Evolutionary conservation across 2,797 vertebrate species (phyloP).

Genomic region (Falco cherrug): DNA sequence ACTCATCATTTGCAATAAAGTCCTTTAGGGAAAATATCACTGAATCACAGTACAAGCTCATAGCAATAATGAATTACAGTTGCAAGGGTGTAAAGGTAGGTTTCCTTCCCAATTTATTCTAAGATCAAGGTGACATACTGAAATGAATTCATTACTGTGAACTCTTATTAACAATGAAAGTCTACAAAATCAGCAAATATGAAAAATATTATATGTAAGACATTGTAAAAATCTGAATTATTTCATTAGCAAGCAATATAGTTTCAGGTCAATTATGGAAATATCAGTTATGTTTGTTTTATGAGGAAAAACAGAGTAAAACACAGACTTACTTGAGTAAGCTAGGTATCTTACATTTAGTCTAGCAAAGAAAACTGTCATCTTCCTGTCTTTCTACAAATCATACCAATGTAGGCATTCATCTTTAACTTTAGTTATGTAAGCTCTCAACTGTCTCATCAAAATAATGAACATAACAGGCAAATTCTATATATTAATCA

Average conservation of each 20-base stretch:
- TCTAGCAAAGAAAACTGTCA: background rate
- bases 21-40: background rate
- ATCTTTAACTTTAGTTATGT: background rate
- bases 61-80: background rate
- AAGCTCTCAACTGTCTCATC: background rate
- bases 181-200: background rate
- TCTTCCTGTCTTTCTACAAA: background rate
- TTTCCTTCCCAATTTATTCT: background rate
- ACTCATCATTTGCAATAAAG: background rate
- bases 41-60: background rate
- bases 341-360: background rate
- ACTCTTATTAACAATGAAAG: background rate
- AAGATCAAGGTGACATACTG: background rate
- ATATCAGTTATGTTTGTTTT: background rate
- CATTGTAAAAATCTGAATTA: background rate
- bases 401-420: background rate
- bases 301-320: background rate
- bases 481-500: background rate
- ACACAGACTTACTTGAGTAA: background rate
- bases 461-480: background rate
- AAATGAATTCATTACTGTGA: background rate
- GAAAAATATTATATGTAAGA: background rate
- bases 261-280: background rate
- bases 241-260: background rate
- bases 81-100: background rate